Percentiles rank a stretch among this genome's conserved stretches.
These are phyloP conservation scores for Arctopsyche grandis DNA, from an alignment of 1,140 invertebrate species.

Conservation along the genomic window DNA sequence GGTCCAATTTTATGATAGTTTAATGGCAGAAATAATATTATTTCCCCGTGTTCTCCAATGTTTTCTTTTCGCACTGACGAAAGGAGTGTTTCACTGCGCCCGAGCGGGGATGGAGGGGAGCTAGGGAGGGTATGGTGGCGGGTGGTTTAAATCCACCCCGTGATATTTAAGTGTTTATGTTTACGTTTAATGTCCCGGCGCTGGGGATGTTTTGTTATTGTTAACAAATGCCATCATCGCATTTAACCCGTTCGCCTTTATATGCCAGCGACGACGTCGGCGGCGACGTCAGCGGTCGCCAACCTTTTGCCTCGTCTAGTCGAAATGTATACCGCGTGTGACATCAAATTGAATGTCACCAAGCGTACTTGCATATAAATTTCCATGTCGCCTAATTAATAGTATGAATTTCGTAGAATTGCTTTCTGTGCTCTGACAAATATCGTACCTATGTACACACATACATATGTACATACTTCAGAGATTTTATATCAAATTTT, in stretches of 20 bases:
- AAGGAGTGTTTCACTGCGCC: too few relatives aligned
- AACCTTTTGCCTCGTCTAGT: not conserved
- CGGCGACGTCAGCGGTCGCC: slow-evolving; percentile 20
- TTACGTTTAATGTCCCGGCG: slow-evolving; percentile 39
- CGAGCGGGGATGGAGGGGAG: too few relatives aligned
- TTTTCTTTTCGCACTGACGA: too few relatives aligned
- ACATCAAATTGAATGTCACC: too few relatives aligned
- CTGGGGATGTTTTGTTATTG: slow-evolving; percentile 44
- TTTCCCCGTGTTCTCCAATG: too few relatives aligned
- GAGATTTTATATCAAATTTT: too few relatives aligned
- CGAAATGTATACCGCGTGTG: too few relatives aligned
- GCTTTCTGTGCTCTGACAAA: too few relatives aligned
- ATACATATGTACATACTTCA: not conserved
- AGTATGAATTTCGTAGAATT: too few relatives aligned
- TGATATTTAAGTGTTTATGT: slow-evolving; percentile 33
- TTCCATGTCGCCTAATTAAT: too few relatives aligned
- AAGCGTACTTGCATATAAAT: too few relatives aligned
- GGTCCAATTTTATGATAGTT: too few relatives aligned
- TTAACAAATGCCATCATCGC: slow-evolving; percentile 49
- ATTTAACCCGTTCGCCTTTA: slow-evolving; percentile 48
- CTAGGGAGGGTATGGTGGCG: not conserved
- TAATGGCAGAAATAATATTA: not conserved
- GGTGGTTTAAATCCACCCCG: not conserved
- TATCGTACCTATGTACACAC: not conserved
- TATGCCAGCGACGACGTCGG: slow-evolving; percentile 29